Evolutionary conservation across 35 echinoderm and acorn worm genomes (phyloP), one percentile per base, ranked within the genome.

Genomic region (Ophiothrix spiculata): DNA sequence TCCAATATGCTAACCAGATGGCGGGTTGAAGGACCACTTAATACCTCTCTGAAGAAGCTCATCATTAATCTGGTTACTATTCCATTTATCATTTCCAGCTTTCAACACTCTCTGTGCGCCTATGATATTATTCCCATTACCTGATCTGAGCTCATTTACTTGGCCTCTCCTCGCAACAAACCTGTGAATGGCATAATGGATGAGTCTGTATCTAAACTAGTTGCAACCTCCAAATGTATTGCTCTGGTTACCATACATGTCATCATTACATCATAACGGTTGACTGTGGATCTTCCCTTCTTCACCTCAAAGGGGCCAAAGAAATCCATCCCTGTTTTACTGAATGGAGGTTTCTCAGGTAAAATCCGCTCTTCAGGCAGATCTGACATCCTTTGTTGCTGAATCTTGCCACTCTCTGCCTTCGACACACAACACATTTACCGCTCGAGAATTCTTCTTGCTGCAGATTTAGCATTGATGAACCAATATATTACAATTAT

Each of bases 21-120:
- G 93, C 28, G 80, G 79, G 56, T 95, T 95, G n/a, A 95, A 95
- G 31, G 17, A 74, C 88, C 88, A 95, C 0, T 74, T 31, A n/a
- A 92, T 77, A 54, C 38, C 56, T 31, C 79, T 88, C 45, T 92
- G 39, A 31, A 40, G 32, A 31, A 92, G 69, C n/a, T n/a, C n/a
- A n/a, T n/a, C n/a, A n/a, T n/a, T n/a, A n/a, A n/a, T n/a, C 0
- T 28, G 39, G 35, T 76, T 38, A 25, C n/a, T n/a, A n/a, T 75
- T 60, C 0, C 80, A 33, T 54, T 34, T 56, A 10, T 56, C 36
- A 1, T 84, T 29, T 0, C 33, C 21, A 23, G 41, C 25, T 23
- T 37, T 49, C 0, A 91, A 56, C 56, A 86, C 89, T 21, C 83
- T 16, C 56, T 91, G 83, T 31, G 89, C 83, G 1, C 83, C 89